Evolutionary conservation across 2,113 vertebrate species (phyloP).

Genomic region (Apistogramma diplotaenia): DNA sequence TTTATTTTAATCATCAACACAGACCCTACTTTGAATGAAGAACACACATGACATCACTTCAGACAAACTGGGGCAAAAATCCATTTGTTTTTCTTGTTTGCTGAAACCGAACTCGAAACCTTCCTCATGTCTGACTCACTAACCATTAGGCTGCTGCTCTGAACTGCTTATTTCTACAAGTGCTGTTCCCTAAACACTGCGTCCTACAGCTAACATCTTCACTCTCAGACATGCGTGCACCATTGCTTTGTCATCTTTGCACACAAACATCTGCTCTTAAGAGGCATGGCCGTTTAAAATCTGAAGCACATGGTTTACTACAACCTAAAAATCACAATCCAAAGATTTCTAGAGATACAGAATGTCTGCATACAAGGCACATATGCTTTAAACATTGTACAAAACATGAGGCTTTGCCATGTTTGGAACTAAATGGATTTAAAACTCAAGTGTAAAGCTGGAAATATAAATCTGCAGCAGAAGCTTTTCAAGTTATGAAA

Average conservation of each 20-base stretch:
- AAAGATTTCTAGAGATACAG: background rate
- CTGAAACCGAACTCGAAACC: background rate
- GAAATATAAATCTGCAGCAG: background rate
- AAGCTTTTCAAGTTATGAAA: background rate
- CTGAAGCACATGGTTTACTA: background rate
- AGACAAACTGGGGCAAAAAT: background rate
- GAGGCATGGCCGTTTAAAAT: background rate
- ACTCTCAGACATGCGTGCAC: background rate
- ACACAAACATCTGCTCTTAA: background rate
- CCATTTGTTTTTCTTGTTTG: background rate
- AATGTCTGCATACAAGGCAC: background rate
- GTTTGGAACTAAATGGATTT: background rate
- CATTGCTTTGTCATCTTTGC: background rate
- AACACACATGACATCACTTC: background rate
- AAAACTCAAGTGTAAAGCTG: background rate
- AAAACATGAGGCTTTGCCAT: background rate
- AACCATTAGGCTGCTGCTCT: background rate
- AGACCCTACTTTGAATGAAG: background rate
- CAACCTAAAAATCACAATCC: background rate
- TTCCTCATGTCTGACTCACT: background rate
- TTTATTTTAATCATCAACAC: background rate
- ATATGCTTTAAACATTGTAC: background rate
- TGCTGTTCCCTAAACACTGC: background rate
- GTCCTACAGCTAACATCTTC: conserved; percentile 20
- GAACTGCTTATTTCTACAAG: conserved; percentile 20